These are phyloP conservation scores for Acanthurus tractus DNA, from an alignment of 2,797 vertebrate species.

Conservation along the genomic window DNA sequence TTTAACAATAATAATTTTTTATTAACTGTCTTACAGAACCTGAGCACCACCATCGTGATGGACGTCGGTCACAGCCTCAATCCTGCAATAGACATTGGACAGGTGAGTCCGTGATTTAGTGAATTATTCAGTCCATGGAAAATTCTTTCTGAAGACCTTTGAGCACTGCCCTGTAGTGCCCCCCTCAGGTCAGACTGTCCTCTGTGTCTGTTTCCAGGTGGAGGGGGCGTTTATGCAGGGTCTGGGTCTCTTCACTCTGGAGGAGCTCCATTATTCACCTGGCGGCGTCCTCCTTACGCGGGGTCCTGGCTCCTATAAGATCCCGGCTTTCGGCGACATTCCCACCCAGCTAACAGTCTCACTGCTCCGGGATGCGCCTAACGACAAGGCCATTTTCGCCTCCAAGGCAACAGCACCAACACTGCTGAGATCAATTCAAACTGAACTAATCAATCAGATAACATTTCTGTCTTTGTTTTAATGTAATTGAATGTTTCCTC, in stretches of 20 bases:
- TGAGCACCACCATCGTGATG: conserved; percentile 95
- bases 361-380: conserved; percentile 92
- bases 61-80: conserved; percentile 96
- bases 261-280: conserved; percentile 94
- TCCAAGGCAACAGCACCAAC: conserved; percentile 88
- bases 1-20: no score
- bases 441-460: no score
- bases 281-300: conserved; percentile 90
- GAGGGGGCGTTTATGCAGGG: conserved; percentile 97
- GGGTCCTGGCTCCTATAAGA: conserved; percentile 96
- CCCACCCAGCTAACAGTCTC: conserved; percentile 90
- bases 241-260: conserved; percentile 94
- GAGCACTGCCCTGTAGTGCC: no score
- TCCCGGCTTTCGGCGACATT: conserved; percentile 94
- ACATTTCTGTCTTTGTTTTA: no score
- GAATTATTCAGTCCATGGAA: background rate
- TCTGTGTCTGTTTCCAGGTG: conserved; percentile 81
- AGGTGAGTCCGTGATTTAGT: conserved; percentile 82
- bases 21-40: conserved; percentile 83
- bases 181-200: background rate
- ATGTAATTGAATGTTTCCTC: background rate
- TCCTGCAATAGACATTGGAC: conserved; percentile 96
- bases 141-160: no score
- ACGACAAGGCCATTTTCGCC: conserved; percentile 93
- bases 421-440: background rate